Evolutionary conservation across 2,797 vertebrate genomes (phyloP).

Genomic region (Onychomys torridus): DNA sequence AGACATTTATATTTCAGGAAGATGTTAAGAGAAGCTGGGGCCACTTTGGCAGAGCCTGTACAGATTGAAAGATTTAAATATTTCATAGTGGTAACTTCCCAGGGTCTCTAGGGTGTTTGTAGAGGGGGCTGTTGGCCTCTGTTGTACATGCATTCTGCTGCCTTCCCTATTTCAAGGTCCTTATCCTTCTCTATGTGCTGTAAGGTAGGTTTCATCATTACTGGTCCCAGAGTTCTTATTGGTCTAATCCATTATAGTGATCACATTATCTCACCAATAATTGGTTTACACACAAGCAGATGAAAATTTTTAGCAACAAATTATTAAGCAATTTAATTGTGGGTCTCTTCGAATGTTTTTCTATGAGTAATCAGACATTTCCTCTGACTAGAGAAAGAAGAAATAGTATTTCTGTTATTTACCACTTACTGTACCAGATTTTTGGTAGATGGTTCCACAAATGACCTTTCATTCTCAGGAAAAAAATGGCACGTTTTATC

Average conservation of each 20-base stretch:
- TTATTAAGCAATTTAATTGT: not conserved
- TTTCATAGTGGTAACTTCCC: not conserved
- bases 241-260: not conserved
- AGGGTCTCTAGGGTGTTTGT: not conserved
- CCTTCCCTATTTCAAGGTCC: not conserved
- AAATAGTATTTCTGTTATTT: conserved; percentile 22
- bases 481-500: conserved; percentile 7
- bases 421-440: not conserved
- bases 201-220: not conserved
- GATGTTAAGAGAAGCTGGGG: not conserved
- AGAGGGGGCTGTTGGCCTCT: not conserved
- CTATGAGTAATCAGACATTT: not conserved
- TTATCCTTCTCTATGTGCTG: not conserved
- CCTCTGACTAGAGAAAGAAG: conserved; percentile 1
- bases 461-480: not conserved
- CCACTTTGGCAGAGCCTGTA: not conserved
- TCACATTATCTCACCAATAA: not conserved
- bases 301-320: not conserved
- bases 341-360: not conserved
- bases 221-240: not conserved
- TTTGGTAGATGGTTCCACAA: not conserved
- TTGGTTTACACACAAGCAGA: not conserved
- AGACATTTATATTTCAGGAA: not conserved
- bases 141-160: not conserved
- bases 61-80: not conserved